Evolutionary conservation across 2,113 vertebrate genomes (phyloP), one percentile per base, ranked within the genome.

Genomic region (Crotalus viridis): DNA sequence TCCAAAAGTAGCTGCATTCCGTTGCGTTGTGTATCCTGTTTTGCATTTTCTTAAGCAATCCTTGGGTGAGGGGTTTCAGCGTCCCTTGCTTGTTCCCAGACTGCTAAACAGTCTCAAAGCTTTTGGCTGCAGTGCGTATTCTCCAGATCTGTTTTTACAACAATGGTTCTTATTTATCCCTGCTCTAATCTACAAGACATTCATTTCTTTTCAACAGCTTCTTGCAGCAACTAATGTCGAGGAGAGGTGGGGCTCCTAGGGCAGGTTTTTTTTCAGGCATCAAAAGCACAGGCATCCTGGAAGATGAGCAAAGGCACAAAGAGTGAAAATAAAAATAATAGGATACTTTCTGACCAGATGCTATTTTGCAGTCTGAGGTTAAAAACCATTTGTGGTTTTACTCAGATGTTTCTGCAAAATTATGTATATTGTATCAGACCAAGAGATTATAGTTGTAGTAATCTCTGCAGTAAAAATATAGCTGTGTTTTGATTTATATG

Each of bases 21-120:
- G 91, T 90, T 57, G 74, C 13, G 59, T 89, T 93, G 69, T 92
- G 93, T 48, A 57, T 96, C 86, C 94, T 94, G 93, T 93, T 95
- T 95, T 94, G 55, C 88, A 51, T 96, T 96, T 95, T 89, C 90
- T 91, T 94, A 59, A 48, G 93, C 93, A 74, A 64, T 48, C 91
- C 5, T 94, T 64, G 81, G 89, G 61, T 95, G 95, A 96, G 94
- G 90, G 81, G 94, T 89, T 12, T 91, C 10, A 56, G 74, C 91
- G 94, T 46, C 8, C 95, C 95, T 95, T 95, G 94, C 87, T 56
- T 93, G 89, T 93, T 92, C 85, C n/a, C 24, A 59, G 69, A 89
- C 3, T 64, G 87, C 92, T 93, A 91, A 55, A 3, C 85, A 93
- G 93, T 93, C 90, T 64, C 33, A 90, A 86, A 57, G 56, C 92